Evolutionary conservation across 2,888 invertebrate species (phyloP), one percentile per base, ranked within the genome.

Genomic region (Plagodis pulveraria): DNA sequence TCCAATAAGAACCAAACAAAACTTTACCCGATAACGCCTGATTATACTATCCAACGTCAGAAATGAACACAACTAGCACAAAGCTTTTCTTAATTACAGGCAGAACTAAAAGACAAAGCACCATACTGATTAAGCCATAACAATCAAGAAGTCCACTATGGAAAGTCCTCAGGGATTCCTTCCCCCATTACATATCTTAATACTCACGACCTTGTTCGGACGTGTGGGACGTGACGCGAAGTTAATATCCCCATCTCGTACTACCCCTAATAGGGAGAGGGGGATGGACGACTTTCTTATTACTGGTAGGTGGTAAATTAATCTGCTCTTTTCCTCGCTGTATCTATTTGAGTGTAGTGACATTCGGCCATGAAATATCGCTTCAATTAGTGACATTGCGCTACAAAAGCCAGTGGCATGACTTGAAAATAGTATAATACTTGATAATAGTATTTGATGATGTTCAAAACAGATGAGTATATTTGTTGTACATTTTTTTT

Each of bases 211-310:
- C 72, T 73, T 69, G 68, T 40, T 42, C 53, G 68, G 51, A 71
- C 73, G 76, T 74, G 70, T 67, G 68, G 56, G 43, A 67, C 74
- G 74, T 75, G 73, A 52, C 57, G 44, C 50, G 48, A 49, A 57
- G 60, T 49, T 56, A 63, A 64, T 54, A 56, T 11, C 45, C 55
- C 49, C 11, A 10, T 55, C 60, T 64, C 47, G 63, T 40, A 54
- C 38, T 48, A 32, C 45, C 58, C n/a, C 38, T 52, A 41, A 50
- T 48, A 42, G 47, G 50, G 36, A 45, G 40, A 55, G 34, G 53
- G 56, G 56, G 52, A 49, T 32, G 52, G 60, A 59, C 64, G 62
- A 56, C 65, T 67, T 67, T 58, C 62, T 70, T 63, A 68, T 60
- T 58, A 63, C 58, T 47, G 54, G 54, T 33, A 56, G 52, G 58